Percentiles rank a stretch among this genome's conserved stretches.
Conservation (phyloP, 2,888 invertebrate genomes). For the Eledone cirrhosa region DNA sequence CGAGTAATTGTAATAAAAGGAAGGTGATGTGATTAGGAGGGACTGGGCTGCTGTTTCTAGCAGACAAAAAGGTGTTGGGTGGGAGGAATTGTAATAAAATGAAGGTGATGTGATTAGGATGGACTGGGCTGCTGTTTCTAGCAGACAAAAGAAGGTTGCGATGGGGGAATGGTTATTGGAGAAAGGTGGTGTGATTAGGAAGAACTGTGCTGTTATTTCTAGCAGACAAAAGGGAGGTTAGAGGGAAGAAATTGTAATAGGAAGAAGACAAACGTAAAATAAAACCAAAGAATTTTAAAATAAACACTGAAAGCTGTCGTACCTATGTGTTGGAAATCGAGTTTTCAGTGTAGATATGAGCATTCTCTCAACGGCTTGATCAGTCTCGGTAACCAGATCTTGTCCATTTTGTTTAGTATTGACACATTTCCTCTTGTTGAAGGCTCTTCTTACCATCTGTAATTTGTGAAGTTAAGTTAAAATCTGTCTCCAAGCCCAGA, state of each 20-base stretch:
- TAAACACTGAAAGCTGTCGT: constrained; percentile 31
- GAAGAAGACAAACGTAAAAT: background rate
- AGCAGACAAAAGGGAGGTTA: background rate
- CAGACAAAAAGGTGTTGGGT: too few relatives aligned
- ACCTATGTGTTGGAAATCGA: constrained; percentile 68
- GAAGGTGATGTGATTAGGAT: too few relatives aligned
- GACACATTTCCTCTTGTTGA: constrained; percentile 65
- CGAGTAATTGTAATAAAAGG: too few relatives aligned
- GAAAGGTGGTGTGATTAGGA: too few relatives aligned
- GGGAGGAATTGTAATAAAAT: too few relatives aligned
- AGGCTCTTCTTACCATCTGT: constrained; percentile 74
- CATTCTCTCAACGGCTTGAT: constrained; percentile 89
- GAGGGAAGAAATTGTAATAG: background rate
- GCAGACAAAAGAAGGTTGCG: too few relatives aligned
- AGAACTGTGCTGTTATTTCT: too few relatives aligned
- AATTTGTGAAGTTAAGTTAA: background rate
- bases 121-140: too few relatives aligned
- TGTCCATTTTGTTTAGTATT: constrained; percentile 79
- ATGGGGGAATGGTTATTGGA: too few relatives aligned
- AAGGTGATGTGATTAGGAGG: too few relatives aligned
- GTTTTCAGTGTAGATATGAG: constrained; percentile 73
- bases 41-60: too few relatives aligned
- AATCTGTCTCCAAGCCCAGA: too few relatives aligned
- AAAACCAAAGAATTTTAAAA: background rate
- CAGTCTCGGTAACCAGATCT: constrained; percentile 95